Evolutionary conservation across 2,888 invertebrate species (phyloP), one percentile per base, ranked within the genome.

Genomic region (Dusona sp.): DNA sequence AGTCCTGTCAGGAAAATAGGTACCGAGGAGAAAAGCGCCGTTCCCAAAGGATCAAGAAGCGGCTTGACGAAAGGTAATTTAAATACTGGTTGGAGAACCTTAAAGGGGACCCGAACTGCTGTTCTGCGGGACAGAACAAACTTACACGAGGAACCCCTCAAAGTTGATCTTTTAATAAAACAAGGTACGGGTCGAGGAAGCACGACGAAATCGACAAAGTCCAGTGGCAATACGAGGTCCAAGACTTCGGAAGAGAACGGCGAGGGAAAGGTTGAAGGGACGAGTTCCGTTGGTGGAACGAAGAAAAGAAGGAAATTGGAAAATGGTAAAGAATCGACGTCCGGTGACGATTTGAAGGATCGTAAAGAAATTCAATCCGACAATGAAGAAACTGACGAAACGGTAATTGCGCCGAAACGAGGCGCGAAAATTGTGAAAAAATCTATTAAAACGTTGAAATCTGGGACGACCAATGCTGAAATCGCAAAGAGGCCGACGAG

Each of bases 111-210:
- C 19, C 75, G 51, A 83, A 77, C 81, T 11, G 79, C 82, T 61
- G 87, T 89, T 87, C 81, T 89, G 86, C 88, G 84, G 77, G 89
- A 89, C 88, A 88, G 88, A 87, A 89, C 89, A n/a, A 89, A 89
- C 78, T 77, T 89, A 67, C 80, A 73, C 29, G 61, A 45, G 22
- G 85, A 87, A 83, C 75, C 64, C 74, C 61, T 85, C 54, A 89
- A 89, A 84, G 70, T 78, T 86, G 81, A 87, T 86, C 48, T 88
- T 87, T 88, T 87, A 83, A 64, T 84, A 75, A 88, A 87, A 88
- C 87, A 89, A 88, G 88, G 87, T 87, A 67, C 72, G 29, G 61
- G 45, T 13, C 13, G 25, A n/a, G 72, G 72, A 51, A 22, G 22
- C 33, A 25, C 33, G 13, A 70, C 65, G 38, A 82, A 65, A 64